These are phyloP conservation scores for Trypoxylon attenuatum DNA, from an alignment of 2,888 invertebrate species.

Conservation along the genomic window DNA sequence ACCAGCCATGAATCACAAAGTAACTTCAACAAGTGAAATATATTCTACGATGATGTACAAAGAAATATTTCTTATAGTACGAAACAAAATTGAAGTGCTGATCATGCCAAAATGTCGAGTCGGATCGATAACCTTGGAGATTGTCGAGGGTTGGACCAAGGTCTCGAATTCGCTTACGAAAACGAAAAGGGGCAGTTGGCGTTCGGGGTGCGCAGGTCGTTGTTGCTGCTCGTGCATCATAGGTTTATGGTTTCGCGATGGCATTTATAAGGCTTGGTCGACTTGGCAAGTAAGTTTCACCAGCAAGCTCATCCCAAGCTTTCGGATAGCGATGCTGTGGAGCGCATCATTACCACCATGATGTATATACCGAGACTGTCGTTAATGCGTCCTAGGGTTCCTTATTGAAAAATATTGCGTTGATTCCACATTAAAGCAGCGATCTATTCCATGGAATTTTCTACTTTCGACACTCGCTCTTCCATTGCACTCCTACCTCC, in stretches of 20 bases:
- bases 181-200: constrained; percentile 5
- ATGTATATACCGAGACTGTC: constrained; percentile 62
- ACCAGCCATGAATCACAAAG: no score
- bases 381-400: constrained; percentile 62
- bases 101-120: background rate
- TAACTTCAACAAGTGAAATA: no score
- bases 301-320: constrained; percentile 33
- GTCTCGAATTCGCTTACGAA: background rate
- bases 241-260: constrained; percentile 63
- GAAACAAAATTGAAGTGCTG: background rate
- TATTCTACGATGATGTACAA: no score
- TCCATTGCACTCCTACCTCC: no score
- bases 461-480: no score
- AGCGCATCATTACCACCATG: constrained; percentile 64
- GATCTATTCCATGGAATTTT: no score
- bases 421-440: constrained; percentile 44
- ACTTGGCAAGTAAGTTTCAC: constrained; percentile 54
- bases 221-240: constrained; percentile 62
- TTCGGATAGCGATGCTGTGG: constrained; percentile 41
- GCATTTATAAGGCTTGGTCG: constrained; percentile 66
- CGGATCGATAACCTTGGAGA: background rate
- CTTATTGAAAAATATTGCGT: constrained; percentile 65
- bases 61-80: no score
- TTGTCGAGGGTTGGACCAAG: background rate
- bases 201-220: no score